Conservation (phyloP, 2,113 vertebrate species). For the Anolis carolinensis region DNA sequence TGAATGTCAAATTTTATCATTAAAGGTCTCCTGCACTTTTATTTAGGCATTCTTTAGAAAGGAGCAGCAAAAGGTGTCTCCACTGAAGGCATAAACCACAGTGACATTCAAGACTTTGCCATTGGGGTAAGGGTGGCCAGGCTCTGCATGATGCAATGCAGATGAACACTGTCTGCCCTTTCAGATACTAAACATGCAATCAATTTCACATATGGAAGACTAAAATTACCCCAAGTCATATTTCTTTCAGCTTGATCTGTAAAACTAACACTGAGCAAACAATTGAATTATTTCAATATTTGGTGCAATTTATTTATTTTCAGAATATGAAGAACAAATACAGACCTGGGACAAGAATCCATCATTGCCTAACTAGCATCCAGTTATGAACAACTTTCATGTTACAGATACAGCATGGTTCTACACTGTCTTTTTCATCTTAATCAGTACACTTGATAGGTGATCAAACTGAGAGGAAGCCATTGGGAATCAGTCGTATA, state of each 20-base stretch:
- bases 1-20: neutral
- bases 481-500: neutral
- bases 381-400: neutral
- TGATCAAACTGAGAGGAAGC: neutral
- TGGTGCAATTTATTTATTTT: slow-evolving; percentile 25
- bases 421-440: neutral
- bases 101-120: slow-evolving; percentile 12
- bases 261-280: accelerated
- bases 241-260: neutral
- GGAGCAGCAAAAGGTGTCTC: neutral
- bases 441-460: neutral
- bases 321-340: slow-evolving; percentile 19
- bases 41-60: neutral
- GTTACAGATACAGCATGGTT: neutral
- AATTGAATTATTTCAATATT: slow-evolving; percentile 1
- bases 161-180: neutral
- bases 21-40: neutral
- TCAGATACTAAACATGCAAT: accelerated
- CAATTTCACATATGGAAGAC: neutral
- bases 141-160: neutral
- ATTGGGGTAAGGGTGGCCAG: neutral
- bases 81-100: neutral
- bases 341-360: neutral
- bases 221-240: neutral
- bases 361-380: neutral